Conservation (phyloP, 2,888 invertebrate species). For the Pammene aurita region DNA sequence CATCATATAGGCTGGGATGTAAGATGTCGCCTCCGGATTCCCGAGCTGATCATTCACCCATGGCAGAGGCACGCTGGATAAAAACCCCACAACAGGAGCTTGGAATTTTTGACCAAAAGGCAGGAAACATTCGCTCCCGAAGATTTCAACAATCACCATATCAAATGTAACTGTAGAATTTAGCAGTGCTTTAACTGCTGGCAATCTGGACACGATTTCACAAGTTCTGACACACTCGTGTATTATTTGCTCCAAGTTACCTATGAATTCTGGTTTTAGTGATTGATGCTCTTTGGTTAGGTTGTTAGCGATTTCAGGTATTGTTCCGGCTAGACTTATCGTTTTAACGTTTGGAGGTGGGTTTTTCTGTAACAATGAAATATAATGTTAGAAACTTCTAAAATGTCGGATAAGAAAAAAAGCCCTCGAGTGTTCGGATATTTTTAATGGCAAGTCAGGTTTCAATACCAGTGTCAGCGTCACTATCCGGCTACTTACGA, state of each 20-base stretch:
- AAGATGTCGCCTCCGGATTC: constrained; percentile 82
- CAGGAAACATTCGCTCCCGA: constrained; percentile 83
- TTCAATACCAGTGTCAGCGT: too few species aligned
- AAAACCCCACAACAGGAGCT: constrained; percentile 80
- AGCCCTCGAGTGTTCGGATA: too few species aligned
- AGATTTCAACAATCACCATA: constrained; percentile 77
- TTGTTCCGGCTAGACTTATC: constrained; percentile 77
- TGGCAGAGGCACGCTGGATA: constrained; percentile 80
- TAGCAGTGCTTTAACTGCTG: constrained; percentile 66
- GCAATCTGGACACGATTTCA: constrained; percentile 69
- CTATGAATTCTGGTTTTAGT: constrained; percentile 68
- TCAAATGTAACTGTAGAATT: constrained; percentile 69
- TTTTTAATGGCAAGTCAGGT: too few species aligned
- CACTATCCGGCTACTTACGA: too few species aligned
- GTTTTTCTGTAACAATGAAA: constrained; percentile 67
- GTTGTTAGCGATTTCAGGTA: constrained; percentile 75
- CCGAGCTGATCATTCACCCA: constrained; percentile 83
- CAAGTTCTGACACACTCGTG: constrained; percentile 76
- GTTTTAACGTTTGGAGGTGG: constrained; percentile 70
- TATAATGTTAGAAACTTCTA: neutral
- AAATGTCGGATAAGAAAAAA: too few species aligned
- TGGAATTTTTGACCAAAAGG: constrained; percentile 80
- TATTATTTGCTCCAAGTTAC: constrained; percentile 75
- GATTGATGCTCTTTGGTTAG: constrained; percentile 65
- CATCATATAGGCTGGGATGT: constrained; percentile 82